Conservation (phyloP, 2,797 vertebrate species). For the Melanotaenia parkinsoni region DNA sequence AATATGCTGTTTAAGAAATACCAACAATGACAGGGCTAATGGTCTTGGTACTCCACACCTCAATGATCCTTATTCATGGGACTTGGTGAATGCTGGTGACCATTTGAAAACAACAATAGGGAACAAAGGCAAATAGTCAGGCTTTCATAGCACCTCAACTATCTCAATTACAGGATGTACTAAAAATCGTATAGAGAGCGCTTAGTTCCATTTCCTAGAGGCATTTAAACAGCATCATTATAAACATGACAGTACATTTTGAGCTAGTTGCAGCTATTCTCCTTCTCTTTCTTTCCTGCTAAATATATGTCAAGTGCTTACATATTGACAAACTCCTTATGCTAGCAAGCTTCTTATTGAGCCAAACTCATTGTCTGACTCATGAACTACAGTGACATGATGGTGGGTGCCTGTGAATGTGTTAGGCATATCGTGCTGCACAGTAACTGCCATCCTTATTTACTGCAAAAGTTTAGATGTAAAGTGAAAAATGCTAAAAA, state of each 20-base stretch:
- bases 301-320: constrained; percentile 30
- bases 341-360: constrained; percentile 53
- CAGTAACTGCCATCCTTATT: constrained; percentile 1
- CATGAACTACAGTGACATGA: neutral
- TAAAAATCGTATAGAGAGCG: constrained; percentile 14
- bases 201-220: constrained; percentile 14
- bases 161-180: constrained; percentile 44
- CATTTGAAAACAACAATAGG: constrained; percentile 46
- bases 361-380: constrained; percentile 31
- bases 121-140: constrained; percentile 28
- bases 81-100: constrained; percentile 47
- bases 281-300: constrained; percentile 5
- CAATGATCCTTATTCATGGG: constrained; percentile 50
- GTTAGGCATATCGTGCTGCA: neutral
- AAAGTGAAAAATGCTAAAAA: neutral
- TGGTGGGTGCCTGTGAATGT: neutral
- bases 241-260: neutral
- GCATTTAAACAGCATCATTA: constrained; percentile 42
- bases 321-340: constrained; percentile 59
- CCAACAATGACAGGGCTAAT: constrained; percentile 27
- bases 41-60: constrained; percentile 33
- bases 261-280: constrained; percentile 26
- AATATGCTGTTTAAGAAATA: constrained; percentile 28
- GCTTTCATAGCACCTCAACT: constrained; percentile 10
- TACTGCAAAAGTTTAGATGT: neutral